Conservation (phyloP, 2,113 vertebrate species). For the Lethenteron reissneri region DNA sequence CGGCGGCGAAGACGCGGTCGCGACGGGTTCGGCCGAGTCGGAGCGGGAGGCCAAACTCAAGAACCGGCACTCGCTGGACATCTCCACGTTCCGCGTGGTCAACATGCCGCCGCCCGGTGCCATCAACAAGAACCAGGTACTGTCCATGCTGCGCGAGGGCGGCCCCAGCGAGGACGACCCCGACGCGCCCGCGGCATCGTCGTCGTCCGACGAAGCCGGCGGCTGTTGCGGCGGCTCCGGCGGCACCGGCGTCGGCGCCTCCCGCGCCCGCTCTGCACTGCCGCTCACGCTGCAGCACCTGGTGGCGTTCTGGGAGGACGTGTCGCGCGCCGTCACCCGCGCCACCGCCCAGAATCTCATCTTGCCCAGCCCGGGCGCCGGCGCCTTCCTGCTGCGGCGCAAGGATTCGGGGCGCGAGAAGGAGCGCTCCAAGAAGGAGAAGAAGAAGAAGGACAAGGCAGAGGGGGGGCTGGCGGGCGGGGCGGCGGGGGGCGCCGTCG, state of each 20-base stretch:
- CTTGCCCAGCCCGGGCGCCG: constrained; percentile 89
- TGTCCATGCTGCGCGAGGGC: constrained; percentile 92
- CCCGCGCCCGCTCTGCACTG: constrained; percentile 62
- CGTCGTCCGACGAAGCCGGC: constrained; percentile 46
- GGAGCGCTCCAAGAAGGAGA: constrained; percentile 86
- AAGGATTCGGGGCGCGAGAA: constrained; percentile 81
- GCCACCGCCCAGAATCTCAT: constrained; percentile 98
- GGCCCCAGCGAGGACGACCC: constrained; percentile 84
- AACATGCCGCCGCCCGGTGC: constrained; percentile 87
- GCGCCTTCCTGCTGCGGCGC: constrained; percentile 70
- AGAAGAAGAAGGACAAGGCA: constrained; percentile 89
- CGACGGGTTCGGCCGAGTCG: constrained; percentile 19
- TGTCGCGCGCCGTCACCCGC: constrained; percentile 89
- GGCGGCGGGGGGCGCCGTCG: not conserved
- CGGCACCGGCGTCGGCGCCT: constrained; percentile 37
- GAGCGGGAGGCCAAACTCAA: constrained; percentile 89
- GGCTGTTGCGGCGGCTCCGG: constrained; percentile 9
- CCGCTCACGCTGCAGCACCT: constrained; percentile 82
- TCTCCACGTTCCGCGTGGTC: constrained; percentile 92
- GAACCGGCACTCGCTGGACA: constrained; percentile 89
- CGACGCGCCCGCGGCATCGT: constrained; percentile 50
- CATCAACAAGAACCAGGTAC: constrained; percentile 96
- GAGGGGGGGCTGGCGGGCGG: constrained; percentile 19
- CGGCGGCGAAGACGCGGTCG: not conserved
- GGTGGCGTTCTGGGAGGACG: constrained; percentile 97